phyloP scores from a whole-genome alignment of 1,140 invertebrate genomes.

The Caenorhabditis briggsae region DNA sequence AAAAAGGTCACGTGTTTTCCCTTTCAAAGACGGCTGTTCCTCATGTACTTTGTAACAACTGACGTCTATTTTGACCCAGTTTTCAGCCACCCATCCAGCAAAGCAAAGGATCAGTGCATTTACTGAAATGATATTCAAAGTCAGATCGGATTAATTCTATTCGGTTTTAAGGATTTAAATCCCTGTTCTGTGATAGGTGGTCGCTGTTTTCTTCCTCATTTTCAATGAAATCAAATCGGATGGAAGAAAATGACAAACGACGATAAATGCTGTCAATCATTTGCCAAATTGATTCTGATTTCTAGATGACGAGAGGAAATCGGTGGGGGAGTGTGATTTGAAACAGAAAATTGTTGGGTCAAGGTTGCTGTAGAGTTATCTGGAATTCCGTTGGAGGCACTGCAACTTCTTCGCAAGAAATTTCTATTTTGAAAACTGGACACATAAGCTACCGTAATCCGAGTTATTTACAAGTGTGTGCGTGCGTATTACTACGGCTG shows the following conservation, averaged over 20 bases:
- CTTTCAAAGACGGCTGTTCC: neutral
- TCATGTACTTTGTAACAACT: slow-evolving; percentile 1
- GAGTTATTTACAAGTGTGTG: too few species aligned
- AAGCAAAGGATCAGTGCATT: neutral
- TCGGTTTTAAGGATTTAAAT: too few species aligned
- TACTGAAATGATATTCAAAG: neutral
- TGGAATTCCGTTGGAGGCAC: neutral
- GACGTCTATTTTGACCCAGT: neutral
- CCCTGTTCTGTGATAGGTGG: too few species aligned
- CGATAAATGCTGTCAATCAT: slow-evolving; percentile 30
- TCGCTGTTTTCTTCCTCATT: too few species aligned
- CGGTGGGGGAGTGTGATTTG: neutral
- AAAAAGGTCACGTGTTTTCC: slow-evolving; percentile 35
- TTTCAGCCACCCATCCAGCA: neutral
- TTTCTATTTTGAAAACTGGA: too few species aligned
- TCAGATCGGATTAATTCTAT: too few species aligned
- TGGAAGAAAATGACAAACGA: too few species aligned
- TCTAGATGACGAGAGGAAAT: neutral
- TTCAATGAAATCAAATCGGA: neutral
- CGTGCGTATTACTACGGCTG: slow-evolving; percentile 14
- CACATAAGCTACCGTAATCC: too few species aligned
- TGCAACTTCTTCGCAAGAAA: too few species aligned
- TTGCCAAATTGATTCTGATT: neutral
- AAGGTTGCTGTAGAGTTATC: neutral
- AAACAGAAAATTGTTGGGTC: neutral